These are phyloP conservation scores for Lucinisca nassula DNA, from an alignment of 2,888 invertebrate genomes.

Conservation along the genomic window DNA sequence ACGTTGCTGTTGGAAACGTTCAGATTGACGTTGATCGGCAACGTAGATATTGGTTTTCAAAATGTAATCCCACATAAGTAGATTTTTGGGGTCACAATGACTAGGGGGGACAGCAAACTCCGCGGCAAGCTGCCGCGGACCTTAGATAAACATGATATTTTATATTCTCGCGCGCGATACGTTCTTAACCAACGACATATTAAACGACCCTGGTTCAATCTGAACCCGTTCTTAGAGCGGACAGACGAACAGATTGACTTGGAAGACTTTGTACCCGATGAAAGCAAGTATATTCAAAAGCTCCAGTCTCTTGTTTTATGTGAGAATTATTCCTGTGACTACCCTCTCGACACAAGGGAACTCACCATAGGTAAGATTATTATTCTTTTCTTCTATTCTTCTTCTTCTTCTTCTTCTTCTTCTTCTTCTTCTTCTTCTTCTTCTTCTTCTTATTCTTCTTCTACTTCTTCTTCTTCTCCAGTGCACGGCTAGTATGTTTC, in stretches of 20 bases:
- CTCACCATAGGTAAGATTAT: conserved; percentile 60
- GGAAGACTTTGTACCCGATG: conserved; percentile 59
- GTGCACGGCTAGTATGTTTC: too few species aligned
- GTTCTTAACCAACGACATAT: conserved; percentile 71
- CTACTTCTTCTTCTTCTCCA: too few species aligned
- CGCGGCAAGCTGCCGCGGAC: conserved; percentile 28
- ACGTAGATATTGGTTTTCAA: neutral
- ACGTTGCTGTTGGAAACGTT: neutral
- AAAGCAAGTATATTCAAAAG: conserved; percentile 68
- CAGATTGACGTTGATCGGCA: neutral
- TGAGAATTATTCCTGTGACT: conserved; percentile 58
- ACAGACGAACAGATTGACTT: conserved; percentile 59
- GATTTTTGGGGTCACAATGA: neutral
- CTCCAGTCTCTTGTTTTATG: conserved; percentile 69
- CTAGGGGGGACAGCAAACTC: conserved; percentile 12
- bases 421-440: too few species aligned
- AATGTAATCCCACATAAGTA: neutral
- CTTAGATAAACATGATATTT: conserved; percentile 65
- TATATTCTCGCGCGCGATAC: conserved; percentile 70
- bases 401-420: too few species aligned
- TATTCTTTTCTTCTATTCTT: too few species aligned
- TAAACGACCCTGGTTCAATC: conserved; percentile 71
- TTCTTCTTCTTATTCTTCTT: too few species aligned
- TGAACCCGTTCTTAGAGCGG: conserved; percentile 74
- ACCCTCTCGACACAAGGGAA: conserved; percentile 58